Evolutionary conservation across 2,888 invertebrate genomes (phyloP), one percentile per base, ranked within the genome.

Genomic region (Homarus gammarus): DNA sequence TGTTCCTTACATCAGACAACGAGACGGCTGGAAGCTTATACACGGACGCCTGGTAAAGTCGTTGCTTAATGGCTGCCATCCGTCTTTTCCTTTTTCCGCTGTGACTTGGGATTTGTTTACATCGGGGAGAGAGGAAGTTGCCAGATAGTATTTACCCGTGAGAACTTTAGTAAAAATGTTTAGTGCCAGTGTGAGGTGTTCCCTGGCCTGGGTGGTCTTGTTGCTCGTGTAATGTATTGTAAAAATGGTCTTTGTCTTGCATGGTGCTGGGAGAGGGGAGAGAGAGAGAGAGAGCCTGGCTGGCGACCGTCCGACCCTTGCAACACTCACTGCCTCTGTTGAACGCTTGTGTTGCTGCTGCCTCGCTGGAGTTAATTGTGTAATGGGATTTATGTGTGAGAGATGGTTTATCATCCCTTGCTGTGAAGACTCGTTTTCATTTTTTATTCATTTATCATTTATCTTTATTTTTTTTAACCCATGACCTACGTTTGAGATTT

Each of bases 281-380:
- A 12, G 12, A 12, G 44, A 5, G 44, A 5, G 44, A 44, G 6
- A 44, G 44, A 44, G 44, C 44, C 44, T 44, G 44, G 44, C 44
- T 44, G 44, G 44, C 44, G 6, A 12, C 5, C 44, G 6, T 12
- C 44, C 12, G 6, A 8, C 5, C 44, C 44, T 12, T 44, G 44
- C 44, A 44, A 12, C 44, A 1, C 5, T n/a, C 8, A 27, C 12
- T 64, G 27, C 56, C 56, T 22, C 22, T 18, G 22, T 56, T 12
- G 56, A 15, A 56, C 22, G 56, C 56, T 22, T 56, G 56, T 56
- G 56, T 15, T 56, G 56, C 15, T 56, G 56, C 27, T 27, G 64
- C 64, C 3, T 64, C 64, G 22, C 64, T 64, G 31, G 64, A 64
- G 64, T 64, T 64, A 64, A 64, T 64, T 64, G 64, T 27, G 64